Base-by-base conservation (phyloP, 64 coral and sea anemone genomes). In the Montipora sp. region DNA sequence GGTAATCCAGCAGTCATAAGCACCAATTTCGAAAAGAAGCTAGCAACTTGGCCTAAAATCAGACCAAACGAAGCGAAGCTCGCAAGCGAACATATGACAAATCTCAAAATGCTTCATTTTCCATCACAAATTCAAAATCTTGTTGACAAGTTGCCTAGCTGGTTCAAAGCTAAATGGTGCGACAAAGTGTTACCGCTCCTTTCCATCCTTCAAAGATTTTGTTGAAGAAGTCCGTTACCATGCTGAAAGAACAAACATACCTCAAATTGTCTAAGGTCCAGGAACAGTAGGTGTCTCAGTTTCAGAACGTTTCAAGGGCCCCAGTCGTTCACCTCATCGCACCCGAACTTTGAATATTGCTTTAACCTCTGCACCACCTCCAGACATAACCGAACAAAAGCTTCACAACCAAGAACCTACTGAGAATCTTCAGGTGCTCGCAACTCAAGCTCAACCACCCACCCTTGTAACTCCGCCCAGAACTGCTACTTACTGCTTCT, bases 111-210 rank as follows among this genome's bases (percentile, higher is more conserved):
- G 15, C 89, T 96, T 47, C 77, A 92, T 6, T 96, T 73, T 46
- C 61, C 90, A 10, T 93, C 81, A 10, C 85, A 96, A 60, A 92
- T 96, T 15, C 80, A 90, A 51, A 46, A 46, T 57, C 74, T 93
- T 36, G 81, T 90, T 11, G 81, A 96, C 20, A 96, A 93, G 70
- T 72, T 96, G 36, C 94, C 94, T 4, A 8, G 22, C 15, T 91
- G 89, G 83, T 95, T 91, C 73, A 91, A 91, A 65, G 36, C 82
- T 3, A 95, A 95, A 65, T 79, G 94, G 89, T 91, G 81, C 3
- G 86, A 89, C 27, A 90, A 83, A 83, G 94, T 95, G 60, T 50
- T 91, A 80, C 63, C 20, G 75, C 12, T 95, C 18, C 20, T 92
- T 89, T 49, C 94, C 71, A 61, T 88, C 84, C 13, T 92, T 92